Evolutionary conservation across 1,140 invertebrate genomes (phyloP), one percentile per base, ranked within the genome.

Genomic region (Brachionus asplanchnoidis): DNA sequence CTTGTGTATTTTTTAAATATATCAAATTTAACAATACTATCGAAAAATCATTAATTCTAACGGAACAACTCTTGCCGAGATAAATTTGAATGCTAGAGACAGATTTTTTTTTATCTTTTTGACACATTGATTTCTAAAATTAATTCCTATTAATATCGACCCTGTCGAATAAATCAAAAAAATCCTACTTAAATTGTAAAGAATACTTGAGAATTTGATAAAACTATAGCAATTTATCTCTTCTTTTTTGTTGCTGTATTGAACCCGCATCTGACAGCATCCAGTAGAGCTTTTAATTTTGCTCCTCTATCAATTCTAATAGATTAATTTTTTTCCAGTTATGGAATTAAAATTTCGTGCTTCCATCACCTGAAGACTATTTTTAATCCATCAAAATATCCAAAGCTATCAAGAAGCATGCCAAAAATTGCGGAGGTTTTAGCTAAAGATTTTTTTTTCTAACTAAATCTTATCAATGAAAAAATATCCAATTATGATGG

Each of bases 51-150:
- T 73, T 73, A 73, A 73, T 73, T 73, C 36, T 42, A 73, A 9
- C 68, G 68, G 68, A 73, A 73, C 36, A 40, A 73, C 32, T 73
- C 68, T 73, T 73, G 68, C 68, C 68, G 68, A 73, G 68, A 73
- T 73, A 73, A 73, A 20, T 73, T 44, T 40, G 36, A 73, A 73
- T 73, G 68, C 32, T 42, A 42, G 40, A 40, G 40, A 73, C 28
- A 73, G 28, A 60, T 60, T 60, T 26, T 42, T 36, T 66, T 73
- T 73, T 73, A 73, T 73, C 68, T 73, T 73, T 73, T 73, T 73
- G 68, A 73, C 68, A 73, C 68, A 40, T 73, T 73, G 17, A 42
- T 73, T 73, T 42, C 7, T 40, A 42, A 32, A 32, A 32, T 68
- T 68, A n/a, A 32, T 28, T 32, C 26, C 32, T 32, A 32, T 32